Percentiles rank a stretch among this genome's conserved stretches.
These are phyloP conservation scores for Tenebrosternarchus preto DNA, from an alignment of 2,113 vertebrate genomes.

Conservation along the genomic window DNA sequence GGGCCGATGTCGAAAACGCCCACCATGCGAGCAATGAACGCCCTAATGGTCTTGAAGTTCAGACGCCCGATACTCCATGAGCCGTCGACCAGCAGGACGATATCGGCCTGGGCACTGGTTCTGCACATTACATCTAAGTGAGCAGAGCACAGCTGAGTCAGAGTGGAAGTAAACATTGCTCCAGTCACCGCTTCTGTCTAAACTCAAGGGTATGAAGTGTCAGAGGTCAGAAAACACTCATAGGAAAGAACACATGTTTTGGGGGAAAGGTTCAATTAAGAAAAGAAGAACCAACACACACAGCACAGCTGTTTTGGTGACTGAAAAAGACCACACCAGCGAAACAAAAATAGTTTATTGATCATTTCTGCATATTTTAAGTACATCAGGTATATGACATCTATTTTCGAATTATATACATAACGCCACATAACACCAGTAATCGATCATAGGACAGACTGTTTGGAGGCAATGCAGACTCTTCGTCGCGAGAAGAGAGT, in stretches of 20 bases:
- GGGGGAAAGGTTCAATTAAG: neutral
- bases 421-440: neutral
- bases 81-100: constrained; percentile 93
- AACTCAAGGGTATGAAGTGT: neutral
- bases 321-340: constrained; percentile 20
- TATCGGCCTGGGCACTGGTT: constrained; percentile 93
- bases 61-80: constrained; percentile 97
- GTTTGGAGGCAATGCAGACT: neutral
- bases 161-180: constrained; percentile 21
- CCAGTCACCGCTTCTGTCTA: neutral
- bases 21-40: constrained; percentile 90
- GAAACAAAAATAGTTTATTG: constrained; percentile 34
- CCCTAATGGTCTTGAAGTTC: constrained; percentile 92
- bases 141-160: constrained; percentile 56
- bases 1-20: constrained; percentile 95
- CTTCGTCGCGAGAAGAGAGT: neutral
- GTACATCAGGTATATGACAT: neutral
- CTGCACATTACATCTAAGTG: constrained; percentile 83
- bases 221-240: neutral
- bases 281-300: neutral
- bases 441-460: neutral
- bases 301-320: neutral
- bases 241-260: neutral
- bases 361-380: constrained; percentile 17
- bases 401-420: neutral